Percentiles rank a stretch among this genome's conserved stretches.
These are phyloP conservation scores for Melanerpes formicivorus DNA, from an alignment of 2,113 vertebrate genomes.

Conservation along the genomic window DNA sequence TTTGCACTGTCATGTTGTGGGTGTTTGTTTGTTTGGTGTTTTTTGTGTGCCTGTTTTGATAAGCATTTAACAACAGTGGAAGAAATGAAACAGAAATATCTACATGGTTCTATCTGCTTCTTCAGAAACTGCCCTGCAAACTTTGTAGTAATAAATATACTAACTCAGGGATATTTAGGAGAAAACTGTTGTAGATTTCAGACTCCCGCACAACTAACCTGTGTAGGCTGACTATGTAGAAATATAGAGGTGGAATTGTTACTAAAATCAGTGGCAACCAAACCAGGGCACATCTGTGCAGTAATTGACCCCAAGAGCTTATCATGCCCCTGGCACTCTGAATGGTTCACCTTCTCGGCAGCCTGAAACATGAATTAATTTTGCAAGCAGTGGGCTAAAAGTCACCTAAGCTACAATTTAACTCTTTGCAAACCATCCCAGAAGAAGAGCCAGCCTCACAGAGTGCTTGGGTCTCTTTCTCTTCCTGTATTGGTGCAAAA, in stretches of 20 bases:
- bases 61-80: not conserved
- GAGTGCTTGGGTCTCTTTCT: not conserved
- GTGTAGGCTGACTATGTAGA: not conserved
- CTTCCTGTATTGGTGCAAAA: not conserved
- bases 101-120: not conserved
- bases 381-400: conserved; percentile 36
- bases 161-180: not conserved
- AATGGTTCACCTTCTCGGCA: not conserved
- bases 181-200: not conserved
- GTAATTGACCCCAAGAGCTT: conserved; percentile 33
- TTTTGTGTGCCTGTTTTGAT: not conserved
- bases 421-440: not conserved
- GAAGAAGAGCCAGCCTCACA: not conserved
- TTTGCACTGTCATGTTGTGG: not conserved
- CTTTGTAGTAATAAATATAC: not conserved
- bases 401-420: conserved; percentile 18
- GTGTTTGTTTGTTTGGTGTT: not conserved
- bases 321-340: conserved; percentile 10
- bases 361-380: conserved; percentile 45
- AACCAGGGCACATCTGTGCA: conserved; percentile 29
- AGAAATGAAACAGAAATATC: conserved; percentile 6
- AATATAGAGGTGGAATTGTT: not conserved
- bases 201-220: not conserved
- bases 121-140: not conserved
- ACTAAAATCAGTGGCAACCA: not conserved